These are phyloP conservation scores for Apamea monoglypha DNA, from an alignment of 2,888 invertebrate genomes.

Conservation along the genomic window DNA sequence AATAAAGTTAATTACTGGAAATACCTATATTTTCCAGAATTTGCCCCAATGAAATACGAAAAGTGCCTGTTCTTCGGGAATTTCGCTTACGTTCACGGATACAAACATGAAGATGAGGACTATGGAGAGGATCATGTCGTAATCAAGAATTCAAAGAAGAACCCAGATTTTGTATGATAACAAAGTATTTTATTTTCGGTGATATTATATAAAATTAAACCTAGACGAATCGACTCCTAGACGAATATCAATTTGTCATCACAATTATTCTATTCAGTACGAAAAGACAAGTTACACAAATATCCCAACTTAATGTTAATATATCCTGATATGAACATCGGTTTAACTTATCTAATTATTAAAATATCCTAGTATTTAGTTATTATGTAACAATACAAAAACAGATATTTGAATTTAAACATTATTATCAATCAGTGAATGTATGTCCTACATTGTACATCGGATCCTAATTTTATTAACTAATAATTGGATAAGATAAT, in stretches of 20 bases:
- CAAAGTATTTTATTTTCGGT: constrained; percentile 37
- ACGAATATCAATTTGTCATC: constrained; percentile 4
- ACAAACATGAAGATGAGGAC: constrained; percentile 81
- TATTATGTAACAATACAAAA: constrained; percentile 11
- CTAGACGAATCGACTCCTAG: constrained; percentile 25
- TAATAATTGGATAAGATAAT: constrained; percentile 50
- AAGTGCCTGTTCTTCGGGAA: constrained; percentile 85
- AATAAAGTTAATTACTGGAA: neutral
- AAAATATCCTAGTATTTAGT: constrained; percentile 18
- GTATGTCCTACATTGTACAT: constrained; percentile 7
- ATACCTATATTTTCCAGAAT: constrained; percentile 72
- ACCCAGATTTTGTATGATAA: constrained; percentile 77
- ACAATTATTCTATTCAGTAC: constrained; percentile 1
- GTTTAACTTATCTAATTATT: constrained; percentile 10
- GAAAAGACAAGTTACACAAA: constrained; percentile 3
- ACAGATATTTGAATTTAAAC: constrained; percentile 13
- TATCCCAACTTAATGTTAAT: neutral
- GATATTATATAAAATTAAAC: constrained; percentile 44
- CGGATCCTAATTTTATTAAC: constrained; percentile 25
- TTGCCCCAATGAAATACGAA: constrained; percentile 78
- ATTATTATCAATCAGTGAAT: constrained; percentile 7
- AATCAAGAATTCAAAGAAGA: constrained; percentile 77
- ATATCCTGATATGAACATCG: neutral
- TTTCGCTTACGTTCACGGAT: constrained; percentile 86
- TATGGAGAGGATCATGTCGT: constrained; percentile 80